Evolutionary conservation across 2,113 vertebrate genomes (phyloP), one percentile per base, ranked within the genome.

Genomic region (Ardeotis arabs): DNA sequence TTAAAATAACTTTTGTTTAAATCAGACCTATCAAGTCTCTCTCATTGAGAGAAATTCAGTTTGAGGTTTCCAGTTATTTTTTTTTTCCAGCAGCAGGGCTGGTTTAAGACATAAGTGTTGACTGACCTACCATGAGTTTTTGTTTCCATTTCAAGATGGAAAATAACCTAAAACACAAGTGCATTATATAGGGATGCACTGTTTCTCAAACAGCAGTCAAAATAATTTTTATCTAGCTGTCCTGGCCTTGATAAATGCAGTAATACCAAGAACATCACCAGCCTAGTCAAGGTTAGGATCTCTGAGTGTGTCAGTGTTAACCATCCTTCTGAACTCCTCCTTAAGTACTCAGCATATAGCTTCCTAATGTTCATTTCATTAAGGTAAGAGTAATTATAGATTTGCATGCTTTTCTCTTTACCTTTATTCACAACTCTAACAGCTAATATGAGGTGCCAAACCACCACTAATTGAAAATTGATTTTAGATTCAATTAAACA

Each of bases 401-500:
- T 87, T 97, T 94, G 60, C 66, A 90, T 93, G 72, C 63, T 96
- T 97, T 84, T 91, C 63, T 91, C 73, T 91, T 95, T 81, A 93
- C 56, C 25, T 20, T 96, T 95, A 82, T 84, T 96, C 91, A 96
- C 70, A 82, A 91, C 94, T 96, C 96, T 84, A 96, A 68, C 76
- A 95, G 79, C 64, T 96, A 94, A 93, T 93, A 97, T 59, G 74
- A 98, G 92, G 91, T 96, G 64, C 84, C 68, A 96, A 98, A 96
- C 83, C 86, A 94, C 72, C 55, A 89, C 89, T 98, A 98, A 98
- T 97, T 97, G 93, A 97, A 98, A 98, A 98, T 97, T 97, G 97
- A 98, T 98, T 97, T 97, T 89, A 55, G 66, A 96, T 97, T 93
- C 96, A 97, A 96, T 97, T 96, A 97, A 97, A 95, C 23, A 55